Evolutionary conservation across 1,140 invertebrate species (phyloP).

Genomic region (Pachyrhynchus sulphureomaculatus): DNA sequence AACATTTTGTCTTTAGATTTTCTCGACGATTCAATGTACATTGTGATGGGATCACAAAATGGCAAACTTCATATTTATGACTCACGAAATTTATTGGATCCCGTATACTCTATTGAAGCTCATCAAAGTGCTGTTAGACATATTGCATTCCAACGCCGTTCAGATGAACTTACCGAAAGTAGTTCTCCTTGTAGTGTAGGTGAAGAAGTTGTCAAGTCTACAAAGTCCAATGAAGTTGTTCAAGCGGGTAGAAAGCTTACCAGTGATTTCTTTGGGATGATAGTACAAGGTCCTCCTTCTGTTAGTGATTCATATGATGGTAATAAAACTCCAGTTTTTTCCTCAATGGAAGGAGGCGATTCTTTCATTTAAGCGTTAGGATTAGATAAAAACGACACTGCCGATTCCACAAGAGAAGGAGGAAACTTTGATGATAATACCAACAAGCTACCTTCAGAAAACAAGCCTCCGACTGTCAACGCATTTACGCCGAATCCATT

Average conservation of each 20-base stretch:
- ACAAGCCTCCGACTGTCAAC: not conserved
- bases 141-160: constrained; percentile 37
- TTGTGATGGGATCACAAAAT: constrained; percentile 43
- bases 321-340: not conserved
- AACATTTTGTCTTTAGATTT: constrained; percentile 46
- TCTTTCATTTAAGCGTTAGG: constrained; percentile 35
- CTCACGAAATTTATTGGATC: constrained; percentile 39
- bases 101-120: constrained; percentile 36
- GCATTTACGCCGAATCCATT: constrained; percentile 4
- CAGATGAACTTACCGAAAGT: not conserved
- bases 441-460: not conserved
- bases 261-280: constrained; percentile 27
- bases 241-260: not conserved
- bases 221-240: not conserved
- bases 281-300: not conserved
- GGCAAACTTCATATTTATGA: constrained; percentile 46
- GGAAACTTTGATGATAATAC: not conserved
- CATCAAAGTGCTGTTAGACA: constrained; percentile 40
- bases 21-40: constrained; percentile 37
- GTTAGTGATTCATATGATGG: not conserved
- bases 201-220: not conserved
- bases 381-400: constrained; percentile 31
- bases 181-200: constrained; percentile 3
- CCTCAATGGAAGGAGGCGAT: constrained; percentile 20
- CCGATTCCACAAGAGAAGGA: constrained; percentile 15